Evolutionary conservation across 2,797 vertebrate species (phyloP).

Genomic region (Ceryle rudis): DNA sequence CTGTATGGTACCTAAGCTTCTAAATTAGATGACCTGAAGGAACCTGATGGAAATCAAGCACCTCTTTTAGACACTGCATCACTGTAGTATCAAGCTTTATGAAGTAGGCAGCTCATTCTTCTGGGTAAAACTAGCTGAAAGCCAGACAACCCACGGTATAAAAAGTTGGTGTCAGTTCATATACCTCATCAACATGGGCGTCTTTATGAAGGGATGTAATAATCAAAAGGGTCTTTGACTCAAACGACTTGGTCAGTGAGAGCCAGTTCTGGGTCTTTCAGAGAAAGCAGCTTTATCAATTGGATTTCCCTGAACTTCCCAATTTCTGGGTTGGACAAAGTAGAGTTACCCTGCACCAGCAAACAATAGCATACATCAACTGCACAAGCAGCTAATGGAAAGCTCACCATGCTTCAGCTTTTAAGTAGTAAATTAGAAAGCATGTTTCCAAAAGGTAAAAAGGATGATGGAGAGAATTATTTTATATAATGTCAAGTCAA

Average conservation of each 20-base stretch:
- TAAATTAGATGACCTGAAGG: neutral
- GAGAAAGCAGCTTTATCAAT: fast-evolving
- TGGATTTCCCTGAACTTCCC: neutral
- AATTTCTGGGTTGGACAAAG: neutral
- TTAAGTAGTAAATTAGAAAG: neutral
- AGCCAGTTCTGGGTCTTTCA: neutral
- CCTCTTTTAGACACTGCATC: neutral
- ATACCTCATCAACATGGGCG: neutral
- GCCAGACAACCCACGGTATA: neutral
- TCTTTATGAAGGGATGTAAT: neutral
- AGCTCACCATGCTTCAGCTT: neutral
- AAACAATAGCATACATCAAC: neutral
- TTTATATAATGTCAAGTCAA: neutral
- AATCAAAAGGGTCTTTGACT: neutral
- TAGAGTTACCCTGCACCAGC: neutral
- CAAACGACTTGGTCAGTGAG: neutral
- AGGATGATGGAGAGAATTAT: neutral
- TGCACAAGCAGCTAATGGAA: neutral
- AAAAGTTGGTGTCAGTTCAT: neutral
- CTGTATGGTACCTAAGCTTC: neutral
- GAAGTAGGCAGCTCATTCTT: neutral
- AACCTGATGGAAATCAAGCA: neutral
- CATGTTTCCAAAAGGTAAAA: neutral
- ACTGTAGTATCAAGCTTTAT: neutral
- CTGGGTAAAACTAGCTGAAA: neutral